phyloP scores from a whole-genome alignment of 2,113 vertebrate genomes.

The Epinephelus cyanopodus region DNA sequence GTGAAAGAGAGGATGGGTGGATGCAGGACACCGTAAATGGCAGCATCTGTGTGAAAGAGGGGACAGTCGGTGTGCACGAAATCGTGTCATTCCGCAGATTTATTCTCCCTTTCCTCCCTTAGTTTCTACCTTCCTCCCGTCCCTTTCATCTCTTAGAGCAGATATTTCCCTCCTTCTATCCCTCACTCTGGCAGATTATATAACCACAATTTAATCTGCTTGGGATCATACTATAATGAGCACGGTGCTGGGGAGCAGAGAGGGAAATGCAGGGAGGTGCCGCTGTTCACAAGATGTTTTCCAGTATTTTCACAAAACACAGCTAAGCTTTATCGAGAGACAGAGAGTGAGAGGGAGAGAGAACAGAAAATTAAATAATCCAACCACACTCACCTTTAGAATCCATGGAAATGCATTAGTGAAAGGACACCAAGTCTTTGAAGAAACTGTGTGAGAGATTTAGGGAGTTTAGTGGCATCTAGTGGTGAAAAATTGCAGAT shows the following conservation, averaged over 20 bases:
- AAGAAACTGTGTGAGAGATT: background rate
- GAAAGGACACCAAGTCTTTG: background rate
- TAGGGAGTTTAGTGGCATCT: no score
- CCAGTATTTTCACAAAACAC: background rate
- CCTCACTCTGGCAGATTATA: conserved; percentile 56
- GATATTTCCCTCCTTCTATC: conserved; percentile 34
- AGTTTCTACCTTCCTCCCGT: conserved; percentile 9
- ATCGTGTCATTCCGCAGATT: background rate
- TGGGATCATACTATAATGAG: conserved; percentile 65
- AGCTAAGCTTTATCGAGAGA: background rate
- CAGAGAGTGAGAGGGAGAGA: background rate
- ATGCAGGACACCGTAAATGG: conserved; percentile 24
- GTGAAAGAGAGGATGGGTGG: conserved; percentile 8
- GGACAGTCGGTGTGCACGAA: background rate
- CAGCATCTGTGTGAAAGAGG: conserved; percentile 31
- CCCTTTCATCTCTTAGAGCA: conserved; percentile 8
- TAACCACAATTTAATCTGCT: conserved; percentile 77
- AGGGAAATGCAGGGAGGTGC: background rate
- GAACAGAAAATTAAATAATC: background rate
- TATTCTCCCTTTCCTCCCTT: background rate
- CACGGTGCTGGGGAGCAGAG: conserved; percentile 10
- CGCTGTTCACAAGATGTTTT: conserved; percentile 12
- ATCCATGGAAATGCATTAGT: background rate
- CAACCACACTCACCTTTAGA: background rate
- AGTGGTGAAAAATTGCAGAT: no score